A percentile compares a stretch with the other conserved stretches of the same genome.
These are phyloP conservation scores for Chiloscyllium punctatum DNA, from an alignment of 2,797 vertebrate genomes.

Conservation along the genomic window DNA sequence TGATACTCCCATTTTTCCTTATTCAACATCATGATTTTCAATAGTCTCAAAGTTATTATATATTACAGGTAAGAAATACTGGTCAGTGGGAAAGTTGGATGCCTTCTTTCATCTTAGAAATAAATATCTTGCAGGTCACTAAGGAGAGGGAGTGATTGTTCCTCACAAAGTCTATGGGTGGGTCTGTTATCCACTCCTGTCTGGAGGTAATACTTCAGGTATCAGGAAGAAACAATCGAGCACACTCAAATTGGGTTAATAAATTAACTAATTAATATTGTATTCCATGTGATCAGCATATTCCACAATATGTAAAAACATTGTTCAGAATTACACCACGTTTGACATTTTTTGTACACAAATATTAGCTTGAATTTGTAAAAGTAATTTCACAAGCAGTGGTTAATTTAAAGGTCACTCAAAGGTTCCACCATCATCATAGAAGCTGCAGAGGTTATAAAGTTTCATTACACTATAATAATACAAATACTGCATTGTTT, in stretches of 20 bases:
- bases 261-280: not conserved
- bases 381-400: not conserved
- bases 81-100: too few relatives aligned
- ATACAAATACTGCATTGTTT: not conserved
- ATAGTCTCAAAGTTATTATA: not conserved
- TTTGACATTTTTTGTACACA: not conserved
- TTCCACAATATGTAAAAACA: not conserved
- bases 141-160: not conserved
- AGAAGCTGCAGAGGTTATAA: not conserved
- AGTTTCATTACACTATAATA: not conserved
- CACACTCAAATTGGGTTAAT: not conserved
- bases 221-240: not conserved
- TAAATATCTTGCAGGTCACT: not conserved
- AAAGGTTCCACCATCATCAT: not conserved
- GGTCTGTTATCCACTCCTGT: not conserved
- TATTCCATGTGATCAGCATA: not conserved
- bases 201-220: not conserved
- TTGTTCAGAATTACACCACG: not conserved
- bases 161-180: not conserved
- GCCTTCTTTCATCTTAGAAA: not conserved
- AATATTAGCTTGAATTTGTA: not conserved
- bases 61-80: not conserved
- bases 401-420: not conserved
- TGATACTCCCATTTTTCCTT: not conserved
- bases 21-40: not conserved